Evolutionary conservation across 1,140 invertebrate genomes (phyloP).

Genomic region (Papilio dardanus): DNA sequence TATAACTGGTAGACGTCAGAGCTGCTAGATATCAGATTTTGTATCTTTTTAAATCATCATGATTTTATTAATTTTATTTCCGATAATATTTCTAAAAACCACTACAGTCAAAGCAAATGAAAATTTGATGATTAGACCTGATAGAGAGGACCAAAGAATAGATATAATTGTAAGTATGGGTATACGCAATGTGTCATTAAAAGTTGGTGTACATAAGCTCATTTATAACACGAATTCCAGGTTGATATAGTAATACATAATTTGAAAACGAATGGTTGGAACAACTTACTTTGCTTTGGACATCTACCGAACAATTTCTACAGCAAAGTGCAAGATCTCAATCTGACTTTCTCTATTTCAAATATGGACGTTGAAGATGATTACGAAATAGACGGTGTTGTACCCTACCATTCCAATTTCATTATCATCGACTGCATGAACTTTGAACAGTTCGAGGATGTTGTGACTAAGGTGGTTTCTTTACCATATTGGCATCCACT

Average conservation of each 20-base stretch:
- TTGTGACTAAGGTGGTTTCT: constrained; percentile 49
- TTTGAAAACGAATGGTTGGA: constrained; percentile 62
- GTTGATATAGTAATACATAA: constrained; percentile 52
- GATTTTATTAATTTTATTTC: background rate
- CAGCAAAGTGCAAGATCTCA: constrained; percentile 45
- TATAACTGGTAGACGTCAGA: background rate
- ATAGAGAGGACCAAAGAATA: constrained; percentile 40
- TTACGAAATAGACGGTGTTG: constrained; percentile 52
- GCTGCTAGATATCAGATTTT: background rate
- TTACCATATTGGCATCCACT: constrained; percentile 67
- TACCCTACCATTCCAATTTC: constrained; percentile 58
- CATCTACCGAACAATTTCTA: constrained; percentile 58
- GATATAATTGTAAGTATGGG: constrained; percentile 51
- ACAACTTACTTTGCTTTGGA: constrained; percentile 57
- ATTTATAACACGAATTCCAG: constrained; percentile 51
- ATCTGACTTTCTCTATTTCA: constrained; percentile 49
- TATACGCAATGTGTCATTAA: background rate
- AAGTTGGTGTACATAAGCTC: constrained; percentile 1
- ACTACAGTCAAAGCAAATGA: background rate
- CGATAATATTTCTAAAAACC: background rate
- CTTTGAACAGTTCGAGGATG: constrained; percentile 59
- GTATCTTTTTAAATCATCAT: background rate
- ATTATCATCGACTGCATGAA: constrained; percentile 57
- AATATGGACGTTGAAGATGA: constrained; percentile 47
- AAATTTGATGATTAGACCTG: constrained; percentile 13